Base-by-base conservation (phyloP, 64 coral and sea anemone genomes). In the Montipora efflorescens region DNA sequence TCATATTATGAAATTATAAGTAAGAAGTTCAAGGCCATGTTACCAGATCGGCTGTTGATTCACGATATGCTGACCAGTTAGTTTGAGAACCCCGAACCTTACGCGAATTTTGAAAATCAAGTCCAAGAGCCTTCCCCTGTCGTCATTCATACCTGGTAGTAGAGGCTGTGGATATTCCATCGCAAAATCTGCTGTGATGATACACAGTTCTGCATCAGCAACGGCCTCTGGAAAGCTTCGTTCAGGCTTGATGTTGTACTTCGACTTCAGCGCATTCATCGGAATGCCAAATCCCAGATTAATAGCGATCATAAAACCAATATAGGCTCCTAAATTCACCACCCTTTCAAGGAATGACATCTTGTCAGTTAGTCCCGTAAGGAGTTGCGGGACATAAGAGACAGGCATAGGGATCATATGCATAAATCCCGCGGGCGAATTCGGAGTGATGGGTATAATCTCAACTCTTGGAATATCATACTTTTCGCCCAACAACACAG, bases 211-310 rank as follows among this genome's bases (percentile, higher is more conserved):
- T 10, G 47, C 50, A 21, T 80, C 50, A 15, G 51, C 75, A 8
- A 71, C 18, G 6, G 74, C 76, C 3, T 91, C 70, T 15, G 15
- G 46, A 1, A 91, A 25, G 52, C 81, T 95, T 44, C 82, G 76
- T 50, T 95, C 94, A 11, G 89, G 94, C 69, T 79, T 95, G 21
- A 95, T 87, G 22, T 80, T 74, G 55, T 87, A 95, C 83, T 87
- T 79, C 12, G n/a, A 8, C 70, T 91, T 91, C 0, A 95, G 59
- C 2, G 2, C 3, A 78, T 78, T 78, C 45, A 78, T 49, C 49
- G 76, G 44, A 7, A 45, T 18, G 47, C 13, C 76, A 78, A 50
- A 19, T 78, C 15, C 47, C 5, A 78, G 3, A 78, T 47, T 78
- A 5, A 50, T 8, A 0, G 19, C 16, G 16, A 7, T 5, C 46